Percentiles rank a stretch among this genome's conserved stretches.
These are phyloP conservation scores for Pararge aegeria DNA, from an alignment of 1,140 invertebrate genomes.

Conservation along the genomic window DNA sequence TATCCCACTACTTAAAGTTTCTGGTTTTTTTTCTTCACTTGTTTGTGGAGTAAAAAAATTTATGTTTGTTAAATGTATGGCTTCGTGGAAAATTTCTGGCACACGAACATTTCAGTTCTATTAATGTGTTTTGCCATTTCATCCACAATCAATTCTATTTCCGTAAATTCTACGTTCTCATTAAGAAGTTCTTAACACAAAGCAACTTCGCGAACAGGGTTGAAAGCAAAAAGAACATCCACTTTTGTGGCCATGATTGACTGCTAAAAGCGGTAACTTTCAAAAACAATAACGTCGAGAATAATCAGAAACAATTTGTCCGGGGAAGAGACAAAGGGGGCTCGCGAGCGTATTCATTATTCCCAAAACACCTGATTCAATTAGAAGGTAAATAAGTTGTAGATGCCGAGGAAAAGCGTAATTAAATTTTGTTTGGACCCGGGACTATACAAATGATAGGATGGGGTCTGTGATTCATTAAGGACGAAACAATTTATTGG, in stretches of 20 bases:
- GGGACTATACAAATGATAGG: constrained; percentile 25
- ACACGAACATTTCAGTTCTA: no score
- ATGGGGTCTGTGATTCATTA: constrained; percentile 23
- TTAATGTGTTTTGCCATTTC: no score
- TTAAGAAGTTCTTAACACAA: constrained; percentile 2
- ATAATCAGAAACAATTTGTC: constrained; percentile 37
- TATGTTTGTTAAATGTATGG: no score
- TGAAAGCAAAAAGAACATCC: constrained; percentile 5
- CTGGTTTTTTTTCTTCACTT: no score
- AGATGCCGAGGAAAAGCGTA: constrained; percentile 29
- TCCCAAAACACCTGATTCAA: constrained; percentile 42
- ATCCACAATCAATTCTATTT: no score
- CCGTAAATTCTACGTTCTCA: neutral
- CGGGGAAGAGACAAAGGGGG: constrained; percentile 27
- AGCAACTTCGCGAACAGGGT: neutral
- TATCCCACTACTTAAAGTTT: no score
- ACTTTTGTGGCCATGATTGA: constrained; percentile 18
- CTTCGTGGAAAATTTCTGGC: no score
- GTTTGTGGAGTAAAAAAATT: no score
- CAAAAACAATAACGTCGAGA: constrained; percentile 24
- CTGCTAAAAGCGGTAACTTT: constrained; percentile 17
- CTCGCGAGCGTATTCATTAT: constrained; percentile 33
- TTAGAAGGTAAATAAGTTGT: constrained; percentile 34
- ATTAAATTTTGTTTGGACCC: constrained; percentile 40
- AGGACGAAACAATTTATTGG: constrained; percentile 18